These are phyloP conservation scores for Macquaria australasica DNA, from an alignment of 2,113 vertebrate genomes.

Conservation along the genomic window DNA sequence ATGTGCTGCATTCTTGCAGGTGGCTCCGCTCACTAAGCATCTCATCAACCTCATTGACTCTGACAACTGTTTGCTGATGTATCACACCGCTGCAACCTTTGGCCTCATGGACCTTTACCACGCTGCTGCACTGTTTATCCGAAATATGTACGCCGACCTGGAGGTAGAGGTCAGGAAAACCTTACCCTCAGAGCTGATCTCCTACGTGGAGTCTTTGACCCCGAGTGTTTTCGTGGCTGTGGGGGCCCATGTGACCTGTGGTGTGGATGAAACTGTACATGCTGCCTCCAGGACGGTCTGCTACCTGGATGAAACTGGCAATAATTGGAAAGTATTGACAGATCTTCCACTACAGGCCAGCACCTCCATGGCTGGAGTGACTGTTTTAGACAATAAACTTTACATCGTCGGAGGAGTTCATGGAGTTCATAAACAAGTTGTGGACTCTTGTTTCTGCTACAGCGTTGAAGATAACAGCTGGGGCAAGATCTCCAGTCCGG, in stretches of 20 bases:
- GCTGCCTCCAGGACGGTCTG: constrained; percentile 90
- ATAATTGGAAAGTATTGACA: constrained; percentile 88
- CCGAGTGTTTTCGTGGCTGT: constrained; percentile 89
- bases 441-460: constrained; percentile 90
- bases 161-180: constrained; percentile 79
- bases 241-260: constrained; percentile 86
- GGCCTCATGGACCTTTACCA: constrained; percentile 88
- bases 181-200: constrained; percentile 83
- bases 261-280: constrained; percentile 83
- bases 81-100: constrained; percentile 88
- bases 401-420: constrained; percentile 91
- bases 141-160: constrained; percentile 85
- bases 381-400: constrained; percentile 90
- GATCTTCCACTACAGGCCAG: constrained; percentile 89
- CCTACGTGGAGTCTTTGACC: constrained; percentile 85
- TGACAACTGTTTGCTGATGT: constrained; percentile 90
- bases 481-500: constrained; percentile 85
- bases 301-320: constrained; percentile 88
- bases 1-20: constrained; percentile 88
- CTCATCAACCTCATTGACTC: constrained; percentile 86
- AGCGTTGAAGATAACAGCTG: constrained; percentile 80
- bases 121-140: constrained; percentile 86
- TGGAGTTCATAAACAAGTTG: constrained; percentile 87
- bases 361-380: constrained; percentile 91
- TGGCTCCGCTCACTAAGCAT: constrained; percentile 83